Base-by-base conservation (phyloP, 2,113 vertebrate species). In the Aegithalos caudatus region DNA sequence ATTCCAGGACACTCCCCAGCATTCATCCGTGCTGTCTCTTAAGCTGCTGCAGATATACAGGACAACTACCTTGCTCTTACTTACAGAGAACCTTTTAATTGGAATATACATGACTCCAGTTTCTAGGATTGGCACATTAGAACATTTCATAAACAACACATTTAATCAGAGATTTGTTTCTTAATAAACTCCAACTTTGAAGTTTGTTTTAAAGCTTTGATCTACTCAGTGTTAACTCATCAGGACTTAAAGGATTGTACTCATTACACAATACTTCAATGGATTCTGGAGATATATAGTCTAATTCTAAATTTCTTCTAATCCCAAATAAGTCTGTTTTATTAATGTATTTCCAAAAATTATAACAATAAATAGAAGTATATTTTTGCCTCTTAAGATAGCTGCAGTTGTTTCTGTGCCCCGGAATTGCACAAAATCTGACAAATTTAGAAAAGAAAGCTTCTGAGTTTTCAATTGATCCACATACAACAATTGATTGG, bases 181-280 rank as follows among this genome's bases (percentile, higher is more conserved):
- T 96, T 83, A 95, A 96, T 94, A 92, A 85, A 94, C 93, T 94
- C 81, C 31, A 81, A 38, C 90, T 95, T 86, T 88, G 71, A 94
- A 90, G 58, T 8, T 72, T 65, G 93, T 76, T 95, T 90, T 64
- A 57, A 57, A 57, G 48, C 87, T 96, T 97, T 94, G 89, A 97
- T 95, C 87, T 96, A 42, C 44, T 90, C 47, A 42, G 31, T 86
- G 33, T 83, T 95, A 92, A 74, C 48, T 94, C 90, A 90, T 58
- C 27, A 82, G 53, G 73, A 93, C 65, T 89, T 76, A 78, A 73
- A 94, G 54, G 70, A 81, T 66, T 94, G 60, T 84, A 61, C 69
- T 95, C 64, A 85, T 95, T 93, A 92, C 45, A 88, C 31, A 84
- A 72, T 47, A 92, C 33, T 90, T 96, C 86, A 96, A 50, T 69